These are phyloP conservation scores for Redunca redunca DNA, from an alignment of 2,113 vertebrate species.

Conservation along the genomic window DNA sequence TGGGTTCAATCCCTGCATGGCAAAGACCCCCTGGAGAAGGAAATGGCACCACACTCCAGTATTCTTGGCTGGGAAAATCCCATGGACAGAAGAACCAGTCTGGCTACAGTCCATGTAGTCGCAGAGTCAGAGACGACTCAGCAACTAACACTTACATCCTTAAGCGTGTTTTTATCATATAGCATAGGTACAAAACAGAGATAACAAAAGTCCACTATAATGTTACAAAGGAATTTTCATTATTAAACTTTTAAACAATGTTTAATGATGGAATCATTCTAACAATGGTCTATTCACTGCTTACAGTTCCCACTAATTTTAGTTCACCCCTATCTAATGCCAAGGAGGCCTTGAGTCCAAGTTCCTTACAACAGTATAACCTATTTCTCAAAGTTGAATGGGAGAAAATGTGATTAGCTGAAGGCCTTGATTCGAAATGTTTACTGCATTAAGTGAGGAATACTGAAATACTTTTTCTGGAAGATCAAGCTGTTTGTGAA, in stretches of 20 bases:
- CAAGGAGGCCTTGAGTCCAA: background rate
- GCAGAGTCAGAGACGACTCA: background rate
- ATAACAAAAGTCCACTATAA: slow-evolving; percentile 7
- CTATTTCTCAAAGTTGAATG: background rate
- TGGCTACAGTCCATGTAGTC: background rate
- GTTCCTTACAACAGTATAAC: background rate
- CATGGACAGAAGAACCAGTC: background rate
- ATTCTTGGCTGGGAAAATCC: background rate
- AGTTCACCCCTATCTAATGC: background rate
- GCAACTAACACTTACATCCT: background rate
- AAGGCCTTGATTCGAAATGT: background rate
- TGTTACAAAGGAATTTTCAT: slow-evolving; percentile 54
- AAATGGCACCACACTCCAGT: background rate
- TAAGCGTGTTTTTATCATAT: background rate
- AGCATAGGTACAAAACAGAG: background rate
- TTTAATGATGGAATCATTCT: slow-evolving; percentile 24
- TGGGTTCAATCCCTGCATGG: background rate
- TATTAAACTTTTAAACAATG: slow-evolving; percentile 52
- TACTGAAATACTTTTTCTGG: slow-evolving; percentile 17
- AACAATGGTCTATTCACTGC: background rate
- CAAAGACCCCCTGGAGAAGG: background rate
- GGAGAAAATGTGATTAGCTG: background rate
- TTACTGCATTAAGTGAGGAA: slow-evolving; percentile 20
- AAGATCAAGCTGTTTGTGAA: slow-evolving; percentile 6
- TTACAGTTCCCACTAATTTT: slow-evolving; percentile 49